Conservation (phyloP, 2,797 vertebrate genomes). For the Sebastes diaconus region DNA sequence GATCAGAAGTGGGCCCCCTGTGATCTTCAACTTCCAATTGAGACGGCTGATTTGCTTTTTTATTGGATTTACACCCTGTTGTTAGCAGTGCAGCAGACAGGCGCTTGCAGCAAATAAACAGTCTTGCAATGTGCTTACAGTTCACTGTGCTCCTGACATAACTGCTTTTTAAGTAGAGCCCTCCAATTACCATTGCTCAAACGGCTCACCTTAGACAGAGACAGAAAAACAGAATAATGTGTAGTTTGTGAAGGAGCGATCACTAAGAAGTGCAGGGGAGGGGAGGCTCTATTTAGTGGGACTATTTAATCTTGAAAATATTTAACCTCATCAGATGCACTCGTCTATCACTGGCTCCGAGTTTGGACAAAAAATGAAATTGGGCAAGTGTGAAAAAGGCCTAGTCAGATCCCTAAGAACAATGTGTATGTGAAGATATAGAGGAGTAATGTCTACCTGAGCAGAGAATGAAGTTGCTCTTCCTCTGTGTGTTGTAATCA, state of each 20-base stretch:
- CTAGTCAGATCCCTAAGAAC: neutral
- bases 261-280: slow-evolving; percentile 7
- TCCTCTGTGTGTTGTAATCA: neutral
- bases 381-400: neutral
- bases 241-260: slow-evolving; percentile 25
- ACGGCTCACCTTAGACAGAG: slow-evolving; percentile 34
- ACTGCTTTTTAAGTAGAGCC: slow-evolving; percentile 66
- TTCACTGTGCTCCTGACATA: slow-evolving; percentile 41
- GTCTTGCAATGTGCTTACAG: slow-evolving; percentile 28
- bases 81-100: slow-evolving; percentile 60
- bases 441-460: neutral
- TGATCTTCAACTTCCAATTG: slow-evolving; percentile 35
- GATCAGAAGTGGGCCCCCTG: neutral
- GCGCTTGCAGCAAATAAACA: slow-evolving; percentile 47
- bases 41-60: slow-evolving; percentile 45
- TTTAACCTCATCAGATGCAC: neutral
- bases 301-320: slow-evolving; percentile 7
- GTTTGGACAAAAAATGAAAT: neutral
- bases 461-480: neutral
- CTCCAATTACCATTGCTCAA: slow-evolving; percentile 62
- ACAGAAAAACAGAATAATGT: slow-evolving; percentile 44
- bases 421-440: neutral
- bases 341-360: neutral
- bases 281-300: neutral
- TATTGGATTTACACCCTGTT: slow-evolving; percentile 51